A percentile compares a stretch with the other conserved stretches of the same genome.
Conservation (phyloP, 2,888 invertebrate genomes). For the Congeria kusceri region DNA sequence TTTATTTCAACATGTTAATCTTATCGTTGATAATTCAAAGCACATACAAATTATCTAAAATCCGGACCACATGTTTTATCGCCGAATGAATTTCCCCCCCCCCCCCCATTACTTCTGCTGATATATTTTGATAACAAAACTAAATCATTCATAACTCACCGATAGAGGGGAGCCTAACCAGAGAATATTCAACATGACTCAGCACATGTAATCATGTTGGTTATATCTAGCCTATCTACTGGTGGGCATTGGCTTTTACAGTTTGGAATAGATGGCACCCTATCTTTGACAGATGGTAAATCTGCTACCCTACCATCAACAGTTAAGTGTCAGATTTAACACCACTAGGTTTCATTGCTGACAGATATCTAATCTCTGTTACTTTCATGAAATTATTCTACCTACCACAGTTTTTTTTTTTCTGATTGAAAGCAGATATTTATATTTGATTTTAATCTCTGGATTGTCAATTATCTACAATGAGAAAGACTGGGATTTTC, state of each 20-base stretch:
- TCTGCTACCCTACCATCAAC: no score
- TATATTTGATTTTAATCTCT: no score
- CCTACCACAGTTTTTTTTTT: conserved; percentile 4
- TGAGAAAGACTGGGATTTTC: no score
- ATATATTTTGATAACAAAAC: conserved; percentile 2
- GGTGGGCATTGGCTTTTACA: background rate
- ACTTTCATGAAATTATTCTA: background rate
- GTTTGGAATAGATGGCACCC: background rate
- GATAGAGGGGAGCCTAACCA: background rate
- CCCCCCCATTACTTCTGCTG: no score
- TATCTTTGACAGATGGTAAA: background rate
- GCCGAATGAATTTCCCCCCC: no score
- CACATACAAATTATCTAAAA: no score
- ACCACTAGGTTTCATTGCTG: background rate
- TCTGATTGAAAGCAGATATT: no score
- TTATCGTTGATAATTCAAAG: no score
- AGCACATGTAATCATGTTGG: background rate
- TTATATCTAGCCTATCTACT: no score
- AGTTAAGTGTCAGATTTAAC: conserved; percentile 1
- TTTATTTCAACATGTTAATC: no score
- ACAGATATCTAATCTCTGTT: conserved; percentile 2
- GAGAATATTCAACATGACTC: background rate
- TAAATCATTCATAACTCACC: background rate
- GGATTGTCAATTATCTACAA: no score
- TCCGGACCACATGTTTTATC: no score